Evolutionary conservation across 1,140 invertebrate species (phyloP).

Genomic region (Grapholita molesta): DNA sequence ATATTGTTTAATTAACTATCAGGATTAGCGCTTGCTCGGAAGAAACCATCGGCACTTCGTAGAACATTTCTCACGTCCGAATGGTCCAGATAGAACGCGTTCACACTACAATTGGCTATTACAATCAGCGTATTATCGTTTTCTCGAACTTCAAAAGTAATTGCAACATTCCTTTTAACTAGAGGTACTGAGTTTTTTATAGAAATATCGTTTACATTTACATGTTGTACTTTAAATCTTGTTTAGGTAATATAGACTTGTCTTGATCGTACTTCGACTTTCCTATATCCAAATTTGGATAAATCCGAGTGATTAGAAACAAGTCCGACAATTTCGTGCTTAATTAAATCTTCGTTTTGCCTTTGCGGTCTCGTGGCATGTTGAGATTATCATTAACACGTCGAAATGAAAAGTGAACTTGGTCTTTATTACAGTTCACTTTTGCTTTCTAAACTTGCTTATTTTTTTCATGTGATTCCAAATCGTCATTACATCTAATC

Average conservation of each 20-base stretch:
- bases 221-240: background rate
- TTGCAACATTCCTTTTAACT: background rate
- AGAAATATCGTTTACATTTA: background rate
- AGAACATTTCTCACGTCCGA: conserved; percentile 63
- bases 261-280: conserved; percentile 20
- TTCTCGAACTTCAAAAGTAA: conserved; percentile 3
- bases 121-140: conserved; percentile 10
- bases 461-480: background rate
- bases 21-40: conserved; percentile 31
- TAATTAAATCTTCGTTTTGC: conserved; percentile 47
- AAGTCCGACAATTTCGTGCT: conserved; percentile 49
- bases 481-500: conserved; percentile 9
- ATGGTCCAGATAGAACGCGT: conserved; percentile 57
- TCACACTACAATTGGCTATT: conserved; percentile 19
- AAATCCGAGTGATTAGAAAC: conserved; percentile 47
- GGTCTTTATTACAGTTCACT: conserved; percentile 42
- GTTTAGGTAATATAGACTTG: background rate
- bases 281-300: conserved; percentile 25
- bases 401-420: conserved; percentile 59
- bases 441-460: conserved; percentile 45
- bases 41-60: conserved; percentile 33
- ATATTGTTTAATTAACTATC: conserved; percentile 45
- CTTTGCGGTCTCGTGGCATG: conserved; percentile 31
- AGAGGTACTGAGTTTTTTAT: background rate
- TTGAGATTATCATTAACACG: conserved; percentile 43